Percentiles rank a stretch among this genome's conserved stretches.
Conservation (phyloP, 2,113 vertebrate genomes). For the Dolichallabes microphthalmus region DNA sequence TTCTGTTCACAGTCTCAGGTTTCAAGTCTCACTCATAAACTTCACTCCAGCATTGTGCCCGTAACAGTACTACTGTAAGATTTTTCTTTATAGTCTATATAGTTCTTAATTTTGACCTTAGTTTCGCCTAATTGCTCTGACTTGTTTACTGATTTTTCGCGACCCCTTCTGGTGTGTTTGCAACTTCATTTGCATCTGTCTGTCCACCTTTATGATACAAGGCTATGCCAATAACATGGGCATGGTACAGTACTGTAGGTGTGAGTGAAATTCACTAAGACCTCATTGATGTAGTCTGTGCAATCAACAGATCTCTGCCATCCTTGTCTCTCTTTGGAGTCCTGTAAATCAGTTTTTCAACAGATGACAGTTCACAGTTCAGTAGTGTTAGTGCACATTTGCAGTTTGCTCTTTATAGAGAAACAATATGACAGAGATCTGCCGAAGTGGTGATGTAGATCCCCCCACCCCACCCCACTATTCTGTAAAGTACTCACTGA, state of each 20-base stretch:
- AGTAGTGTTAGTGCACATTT: not conserved
- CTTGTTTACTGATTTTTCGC: not conserved
- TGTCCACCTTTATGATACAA: not conserved
- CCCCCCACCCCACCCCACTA: too few species aligned
- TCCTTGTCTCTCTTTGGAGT: not conserved
- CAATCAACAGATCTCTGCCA: conserved; percentile 2
- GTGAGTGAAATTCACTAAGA: not conserved
- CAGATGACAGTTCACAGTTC: not conserved
- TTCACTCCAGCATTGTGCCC: not conserved
- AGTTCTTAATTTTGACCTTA: not conserved
- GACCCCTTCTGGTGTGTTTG: not conserved
- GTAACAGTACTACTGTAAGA: not conserved
- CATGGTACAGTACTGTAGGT: not conserved
- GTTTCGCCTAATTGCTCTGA: not conserved
- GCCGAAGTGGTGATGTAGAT: not conserved
- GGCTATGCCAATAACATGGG: not conserved
- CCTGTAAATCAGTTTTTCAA: conserved; percentile 3
- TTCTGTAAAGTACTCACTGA: not conserved
- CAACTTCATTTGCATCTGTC: not conserved
- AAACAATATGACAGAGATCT: not conserved
- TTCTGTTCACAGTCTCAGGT: not conserved
- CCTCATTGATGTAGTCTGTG: not conserved
- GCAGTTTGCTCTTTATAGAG: not conserved
- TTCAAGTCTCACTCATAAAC: not conserved
- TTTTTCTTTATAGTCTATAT: not conserved